These are phyloP conservation scores for Talpa occidentalis DNA, from an alignment of 2,113 vertebrate genomes.

Conservation along the genomic window DNA sequence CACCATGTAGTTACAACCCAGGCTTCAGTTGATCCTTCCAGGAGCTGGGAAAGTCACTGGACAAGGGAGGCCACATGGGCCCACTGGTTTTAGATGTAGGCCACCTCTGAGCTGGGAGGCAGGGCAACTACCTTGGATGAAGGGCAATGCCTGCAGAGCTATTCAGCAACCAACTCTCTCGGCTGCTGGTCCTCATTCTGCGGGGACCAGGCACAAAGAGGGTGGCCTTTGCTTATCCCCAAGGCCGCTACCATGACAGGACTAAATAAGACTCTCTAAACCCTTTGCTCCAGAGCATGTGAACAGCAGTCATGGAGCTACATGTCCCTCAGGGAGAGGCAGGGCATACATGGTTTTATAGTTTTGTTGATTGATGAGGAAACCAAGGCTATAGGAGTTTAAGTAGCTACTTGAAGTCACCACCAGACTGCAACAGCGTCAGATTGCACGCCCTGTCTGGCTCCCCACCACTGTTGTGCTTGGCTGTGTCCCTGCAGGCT, in stretches of 20 bases:
- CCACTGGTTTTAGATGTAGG: not conserved
- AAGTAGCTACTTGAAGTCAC: too few species aligned
- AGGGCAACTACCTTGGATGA: too few species aligned
- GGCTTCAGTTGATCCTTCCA: not conserved
- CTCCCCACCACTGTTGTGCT: too few species aligned
- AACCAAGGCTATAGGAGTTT: not conserved
- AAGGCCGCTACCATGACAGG: not conserved
- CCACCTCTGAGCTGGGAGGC: not conserved
- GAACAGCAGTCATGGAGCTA: not conserved
- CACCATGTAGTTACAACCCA: rapidly evolving
- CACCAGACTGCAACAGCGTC: not conserved
- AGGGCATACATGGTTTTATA: not conserved
- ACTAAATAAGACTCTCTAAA: not conserved
- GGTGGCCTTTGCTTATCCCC: not conserved
- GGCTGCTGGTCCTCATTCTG: not conserved
- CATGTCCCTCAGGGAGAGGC: not conserved
- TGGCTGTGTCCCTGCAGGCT: not conserved
- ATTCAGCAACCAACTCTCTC: not conserved
- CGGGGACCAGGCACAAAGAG: not conserved
- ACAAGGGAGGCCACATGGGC: not conserved
- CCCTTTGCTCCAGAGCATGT: too few species aligned
- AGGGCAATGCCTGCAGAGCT: not conserved
- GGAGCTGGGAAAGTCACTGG: not conserved
- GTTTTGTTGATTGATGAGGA: not conserved
- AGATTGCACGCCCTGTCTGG: not conserved